Percentiles rank a stretch among this genome's conserved stretches.
Conservation (phyloP, 2,113 vertebrate species). For the Ceyx melanurus region DNA sequence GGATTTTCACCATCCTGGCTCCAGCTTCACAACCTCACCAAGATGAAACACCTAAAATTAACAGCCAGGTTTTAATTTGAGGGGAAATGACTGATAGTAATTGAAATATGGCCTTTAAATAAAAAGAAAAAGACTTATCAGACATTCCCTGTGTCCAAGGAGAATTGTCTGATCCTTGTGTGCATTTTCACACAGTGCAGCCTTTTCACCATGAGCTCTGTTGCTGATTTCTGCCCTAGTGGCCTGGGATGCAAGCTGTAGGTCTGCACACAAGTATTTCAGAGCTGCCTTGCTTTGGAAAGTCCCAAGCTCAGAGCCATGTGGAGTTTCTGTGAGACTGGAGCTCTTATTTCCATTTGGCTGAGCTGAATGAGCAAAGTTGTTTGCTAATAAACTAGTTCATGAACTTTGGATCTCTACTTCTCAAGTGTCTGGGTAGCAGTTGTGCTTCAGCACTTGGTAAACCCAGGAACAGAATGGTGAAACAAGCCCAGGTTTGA, state of each 20-base stretch:
- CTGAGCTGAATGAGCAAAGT: not conserved
- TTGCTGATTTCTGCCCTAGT: not conserved
- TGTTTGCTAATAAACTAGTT: not conserved
- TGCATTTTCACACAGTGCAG: not conserved
- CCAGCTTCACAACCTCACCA: not conserved
- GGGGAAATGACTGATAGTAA: not conserved
- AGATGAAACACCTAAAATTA: not conserved
- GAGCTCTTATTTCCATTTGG: not conserved
- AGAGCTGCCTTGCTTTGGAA: not conserved
- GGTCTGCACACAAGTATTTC: not conserved
- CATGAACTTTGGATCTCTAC: not conserved
- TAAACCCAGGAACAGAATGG: not conserved
- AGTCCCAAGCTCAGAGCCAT: not conserved
- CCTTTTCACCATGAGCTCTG: not conserved
- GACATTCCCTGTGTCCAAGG: not conserved
- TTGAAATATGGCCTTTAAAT: not conserved
- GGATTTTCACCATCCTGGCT: not conserved
- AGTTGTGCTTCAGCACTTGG: not conserved
- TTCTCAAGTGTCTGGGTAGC: not conserved
- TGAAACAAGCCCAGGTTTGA: not conserved
- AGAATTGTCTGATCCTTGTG: not conserved
- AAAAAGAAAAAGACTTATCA: not conserved
- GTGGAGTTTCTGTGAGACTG: not conserved
- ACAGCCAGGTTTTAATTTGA: not conserved
- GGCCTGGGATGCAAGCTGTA: not conserved